phyloP scores from a whole-genome alignment of 2,113 vertebrate genomes.

The Phasianus colchicus region DNA sequence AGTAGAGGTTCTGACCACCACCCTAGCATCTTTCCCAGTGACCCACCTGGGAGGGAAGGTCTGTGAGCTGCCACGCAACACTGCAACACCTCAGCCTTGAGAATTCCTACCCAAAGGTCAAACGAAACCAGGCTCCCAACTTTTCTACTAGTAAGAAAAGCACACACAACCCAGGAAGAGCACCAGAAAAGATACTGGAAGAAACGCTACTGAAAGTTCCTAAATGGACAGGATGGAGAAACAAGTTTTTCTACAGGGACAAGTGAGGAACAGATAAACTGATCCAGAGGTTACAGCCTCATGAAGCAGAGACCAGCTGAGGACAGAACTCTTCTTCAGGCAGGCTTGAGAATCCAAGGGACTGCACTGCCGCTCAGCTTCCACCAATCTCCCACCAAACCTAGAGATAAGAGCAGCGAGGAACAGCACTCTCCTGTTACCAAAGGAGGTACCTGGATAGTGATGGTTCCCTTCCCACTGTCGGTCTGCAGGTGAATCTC shows the following conservation, averaged over 20 bases:
- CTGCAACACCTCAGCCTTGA: not conserved
- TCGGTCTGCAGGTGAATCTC: slow-evolving; percentile 96
- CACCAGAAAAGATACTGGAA: not conserved
- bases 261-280: not conserved
- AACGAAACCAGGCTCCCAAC: not conserved
- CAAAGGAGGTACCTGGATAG: slow-evolving; percentile 87
- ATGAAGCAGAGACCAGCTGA: not conserved
- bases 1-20: not conserved
- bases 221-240: not conserved
- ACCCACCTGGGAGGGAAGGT: not conserved
- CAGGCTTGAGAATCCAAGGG: not conserved
- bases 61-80: not conserved
- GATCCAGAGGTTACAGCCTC: not conserved
- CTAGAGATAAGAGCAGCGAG: not conserved
- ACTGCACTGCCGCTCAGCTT: not conserved
- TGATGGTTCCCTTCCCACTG: slow-evolving; percentile 85
- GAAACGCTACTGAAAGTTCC: not conserved
- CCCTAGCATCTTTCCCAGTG: not conserved
- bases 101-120: not conserved
- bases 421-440: accelerated
- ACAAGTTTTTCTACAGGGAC: not conserved
- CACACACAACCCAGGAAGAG: not conserved
- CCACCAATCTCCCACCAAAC: not conserved
- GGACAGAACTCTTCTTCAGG: not conserved
- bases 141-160: not conserved